Base-by-base conservation (phyloP, 2,888 invertebrate species). In the Blastobasis adustella region DNA sequence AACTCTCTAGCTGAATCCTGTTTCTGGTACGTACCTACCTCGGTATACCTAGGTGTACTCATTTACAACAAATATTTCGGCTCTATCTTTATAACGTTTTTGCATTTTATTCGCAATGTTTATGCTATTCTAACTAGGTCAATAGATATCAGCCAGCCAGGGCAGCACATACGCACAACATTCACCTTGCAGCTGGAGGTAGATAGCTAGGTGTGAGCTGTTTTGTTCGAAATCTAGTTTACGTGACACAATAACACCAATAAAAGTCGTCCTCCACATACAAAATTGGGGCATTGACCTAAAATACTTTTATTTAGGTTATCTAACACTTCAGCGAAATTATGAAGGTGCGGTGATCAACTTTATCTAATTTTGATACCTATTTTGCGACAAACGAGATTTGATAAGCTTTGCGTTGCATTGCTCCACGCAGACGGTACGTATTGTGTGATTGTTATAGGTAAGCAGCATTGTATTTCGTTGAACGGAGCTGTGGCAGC, bases 251-350 rank as follows among this genome's bases (percentile, higher is more conserved):
- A 65, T 71, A 66, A 67, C 71, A 69, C 66, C 60, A 67, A 70
- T 74, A 63, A 60, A 9, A 40, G 40, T 56, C 65, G 72, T 69
- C 71, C 71, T 72, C 69, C 63, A 64, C 63, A 61, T 56, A 52
- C 42, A 59, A 65, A 76, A 73, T 76, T 70, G 63, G 75, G 69
- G 65, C 75, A 67, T 62, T 62, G 81, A 71, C 81, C 81, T 59
- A 80, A 77, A 79, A 82, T 70, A 59, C 63, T 63, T 42, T 61
- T 66, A 76, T 74, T 76, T 70, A 70, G 76, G 76, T 76, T 82
- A 80, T 81, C 79, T 66, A 58, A 60, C 60, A 67, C 62, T 70
- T 67, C 63, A 65, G 65, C 67, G 63, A 70, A 68, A n/a, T 63
- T 62, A 59, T 60, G 63, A 70, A 70, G 69, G 66, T 66, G 58